Evolutionary conservation across 1,140 invertebrate genomes (phyloP), one percentile per base, ranked within the genome.

Genomic region (Neodiprion virginianus): DNA sequence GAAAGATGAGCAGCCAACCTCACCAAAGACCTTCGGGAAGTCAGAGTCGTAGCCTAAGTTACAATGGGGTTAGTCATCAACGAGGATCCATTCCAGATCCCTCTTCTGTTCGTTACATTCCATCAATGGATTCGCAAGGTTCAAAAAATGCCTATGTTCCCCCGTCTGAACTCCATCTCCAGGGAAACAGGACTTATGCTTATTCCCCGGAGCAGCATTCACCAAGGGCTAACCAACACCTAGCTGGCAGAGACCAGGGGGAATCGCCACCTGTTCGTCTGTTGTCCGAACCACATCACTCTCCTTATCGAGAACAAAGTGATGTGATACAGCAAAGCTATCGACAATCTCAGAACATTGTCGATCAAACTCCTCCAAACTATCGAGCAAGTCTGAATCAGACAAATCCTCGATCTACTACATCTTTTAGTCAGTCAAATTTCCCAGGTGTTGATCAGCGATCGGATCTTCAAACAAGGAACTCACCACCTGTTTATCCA

Each of bases 121-220:
- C 14, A 77, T 77, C 40, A 48, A 75, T 71, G 0, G 86, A 88
- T 68, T 81, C 84, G 23, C 86, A 87, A 17, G 78, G 76, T 9
- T 61, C 61, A 66, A 82, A 82, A 78, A 88, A 84, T 71, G 82
- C 87, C 40, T 89, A 89, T n/a, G 88, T 89, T 2, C 86, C 87
- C 14, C 88, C 87, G 1, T 89, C 87, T 0, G 88, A 88, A 72
- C 72, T 89, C 8, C 88, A 89, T 67, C 80, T 81, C 10, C 72
- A 80, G 40, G 77, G 75, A 7, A 61, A 61, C 8, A 80, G 84
- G 66, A 87, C 76, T 28, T 80, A 81, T 68, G 79, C 67, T 69
- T 85, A 84, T 48, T 79, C 74, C 17, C 77, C 83, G n/a, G 81
- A 84, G 5, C 83, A 82, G 53, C 81, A 84, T 73, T 81, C 80